Conservation (phyloP, 2,888 invertebrate genomes). For the Hirtodrosophila cameraria region DNA sequence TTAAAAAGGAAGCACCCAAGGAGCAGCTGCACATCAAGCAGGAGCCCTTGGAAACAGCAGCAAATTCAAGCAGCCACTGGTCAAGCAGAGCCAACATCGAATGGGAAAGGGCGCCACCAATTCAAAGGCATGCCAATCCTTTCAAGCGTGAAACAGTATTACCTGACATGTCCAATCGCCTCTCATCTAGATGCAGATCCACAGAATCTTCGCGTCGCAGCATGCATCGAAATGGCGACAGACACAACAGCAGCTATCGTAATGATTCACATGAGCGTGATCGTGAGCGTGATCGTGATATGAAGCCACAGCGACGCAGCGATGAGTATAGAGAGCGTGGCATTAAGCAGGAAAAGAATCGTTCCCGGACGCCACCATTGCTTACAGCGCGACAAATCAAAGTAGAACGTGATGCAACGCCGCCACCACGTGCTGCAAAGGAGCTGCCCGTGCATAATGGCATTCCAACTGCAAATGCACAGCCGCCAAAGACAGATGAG, state of each 20-base stretch:
- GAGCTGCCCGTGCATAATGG: conserved; percentile 41
- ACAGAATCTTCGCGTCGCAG: conserved; percentile 14
- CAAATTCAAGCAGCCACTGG: neutral
- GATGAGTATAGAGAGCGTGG: conserved; percentile 27
- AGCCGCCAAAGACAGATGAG: conserved; percentile 48
- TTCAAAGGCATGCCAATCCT: conserved; percentile 47
- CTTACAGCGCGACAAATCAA: conserved; percentile 50
- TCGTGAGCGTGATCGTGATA: conserved; percentile 19
- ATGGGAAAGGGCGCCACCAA: neutral
- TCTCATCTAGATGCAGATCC: conserved; percentile 17
- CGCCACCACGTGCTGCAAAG: conserved; percentile 21
- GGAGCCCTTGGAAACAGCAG: conserved; percentile 7
- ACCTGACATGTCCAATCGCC: conserved; percentile 21
- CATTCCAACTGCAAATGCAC: conserved; percentile 36
- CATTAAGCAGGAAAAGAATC: conserved; percentile 60
- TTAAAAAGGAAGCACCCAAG: conserved; percentile 42
- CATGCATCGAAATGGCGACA: conserved; percentile 39
- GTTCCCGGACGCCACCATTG: conserved; percentile 46
- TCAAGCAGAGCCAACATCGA: conserved; percentile 14
- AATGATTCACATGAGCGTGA: conserved; percentile 18
- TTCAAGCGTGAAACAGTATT: conserved; percentile 68
- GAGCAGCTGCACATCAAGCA: conserved; percentile 23
- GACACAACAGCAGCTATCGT: neutral
- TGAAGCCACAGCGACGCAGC: neutral
- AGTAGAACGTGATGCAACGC: conserved; percentile 53